These are phyloP conservation scores for Cochlearius cochlearius DNA, from an alignment of 2,113 vertebrate species.

Conservation along the genomic window DNA sequence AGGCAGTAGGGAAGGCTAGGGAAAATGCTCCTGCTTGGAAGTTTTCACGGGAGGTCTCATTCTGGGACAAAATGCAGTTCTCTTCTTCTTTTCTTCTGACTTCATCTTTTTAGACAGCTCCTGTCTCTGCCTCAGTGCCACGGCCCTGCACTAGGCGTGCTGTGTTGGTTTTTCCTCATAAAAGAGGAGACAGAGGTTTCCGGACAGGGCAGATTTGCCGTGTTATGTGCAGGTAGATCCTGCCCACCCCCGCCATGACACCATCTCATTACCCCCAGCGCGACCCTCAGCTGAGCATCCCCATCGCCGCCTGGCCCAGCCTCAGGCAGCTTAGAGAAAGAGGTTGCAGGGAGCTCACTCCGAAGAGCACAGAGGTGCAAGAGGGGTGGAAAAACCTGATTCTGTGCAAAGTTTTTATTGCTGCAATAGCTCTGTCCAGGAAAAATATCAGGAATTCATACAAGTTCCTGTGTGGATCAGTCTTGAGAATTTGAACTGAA, in stretches of 20 bases:
- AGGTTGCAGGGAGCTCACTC: neutral
- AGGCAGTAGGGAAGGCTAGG: neutral
- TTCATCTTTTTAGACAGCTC: neutral
- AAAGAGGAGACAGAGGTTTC: neutral
- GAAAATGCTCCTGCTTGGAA: neutral
- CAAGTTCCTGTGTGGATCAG: neutral
- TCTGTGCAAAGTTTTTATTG: neutral
- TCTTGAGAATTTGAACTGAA: neutral
- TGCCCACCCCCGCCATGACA: rapidly evolving
- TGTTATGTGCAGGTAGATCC: neutral
- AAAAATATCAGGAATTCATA: neutral
- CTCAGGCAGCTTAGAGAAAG: neutral
- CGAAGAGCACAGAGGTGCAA: neutral
- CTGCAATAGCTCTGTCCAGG: neutral
- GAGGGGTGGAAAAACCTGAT: neutral
- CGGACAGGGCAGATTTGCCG: neutral
- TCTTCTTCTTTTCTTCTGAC: neutral
- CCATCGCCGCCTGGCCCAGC: neutral
- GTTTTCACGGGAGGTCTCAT: neutral
- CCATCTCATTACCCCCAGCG: neutral
- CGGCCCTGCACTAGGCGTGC: rapidly evolving
- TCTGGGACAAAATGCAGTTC: neutral
- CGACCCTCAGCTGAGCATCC: neutral
- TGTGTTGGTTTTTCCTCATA: rapidly evolving
- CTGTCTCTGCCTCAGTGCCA: neutral